Evolutionary conservation across 2,888 invertebrate genomes (phyloP).

Genomic region (Meandrusa payeni): DNA sequence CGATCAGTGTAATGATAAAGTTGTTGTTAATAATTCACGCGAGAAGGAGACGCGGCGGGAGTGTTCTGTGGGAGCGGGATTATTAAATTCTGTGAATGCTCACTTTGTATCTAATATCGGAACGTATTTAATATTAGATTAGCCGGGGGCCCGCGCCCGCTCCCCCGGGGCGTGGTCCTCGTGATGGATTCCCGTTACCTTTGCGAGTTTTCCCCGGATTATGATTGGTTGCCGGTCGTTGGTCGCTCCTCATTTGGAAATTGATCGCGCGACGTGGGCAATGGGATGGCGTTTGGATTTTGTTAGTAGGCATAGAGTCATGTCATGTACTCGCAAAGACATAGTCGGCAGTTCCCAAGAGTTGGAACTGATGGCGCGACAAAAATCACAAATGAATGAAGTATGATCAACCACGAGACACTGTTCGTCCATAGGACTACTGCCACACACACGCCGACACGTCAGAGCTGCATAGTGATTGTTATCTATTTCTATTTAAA

Average conservation of each 20-base stretch:
- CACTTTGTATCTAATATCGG: slow-evolving; percentile 80
- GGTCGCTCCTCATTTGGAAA: slow-evolving; percentile 62
- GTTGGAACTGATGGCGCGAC: too few relatives aligned
- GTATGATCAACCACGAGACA: too few relatives aligned
- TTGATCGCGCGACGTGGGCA: slow-evolving; percentile 38
- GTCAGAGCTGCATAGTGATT: too few relatives aligned
- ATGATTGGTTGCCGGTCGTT: slow-evolving; percentile 70
- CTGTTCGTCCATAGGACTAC: too few relatives aligned
- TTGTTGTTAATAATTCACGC: slow-evolving; percentile 78
- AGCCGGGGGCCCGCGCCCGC: slow-evolving; percentile 55
- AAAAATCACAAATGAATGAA: too few relatives aligned
- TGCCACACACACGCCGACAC: too few relatives aligned
- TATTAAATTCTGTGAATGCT: slow-evolving; percentile 80
- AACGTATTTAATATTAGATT: slow-evolving; percentile 81
- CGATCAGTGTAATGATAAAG: slow-evolving; percentile 79
- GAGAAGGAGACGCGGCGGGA: slow-evolving; percentile 41
- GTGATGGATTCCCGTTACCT: slow-evolving; percentile 64
- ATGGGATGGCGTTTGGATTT: not conserved
- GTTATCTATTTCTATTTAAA: too few relatives aligned
- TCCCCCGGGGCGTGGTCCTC: slow-evolving; percentile 58
- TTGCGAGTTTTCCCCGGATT: slow-evolving; percentile 51
- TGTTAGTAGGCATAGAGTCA: too few relatives aligned
- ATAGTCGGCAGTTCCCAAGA: too few relatives aligned
- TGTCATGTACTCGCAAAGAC: too few relatives aligned
- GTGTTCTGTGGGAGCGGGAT: slow-evolving; percentile 67